Evolutionary conservation across 2,888 invertebrate species (phyloP).

Genomic region (Eilema caniola): DNA sequence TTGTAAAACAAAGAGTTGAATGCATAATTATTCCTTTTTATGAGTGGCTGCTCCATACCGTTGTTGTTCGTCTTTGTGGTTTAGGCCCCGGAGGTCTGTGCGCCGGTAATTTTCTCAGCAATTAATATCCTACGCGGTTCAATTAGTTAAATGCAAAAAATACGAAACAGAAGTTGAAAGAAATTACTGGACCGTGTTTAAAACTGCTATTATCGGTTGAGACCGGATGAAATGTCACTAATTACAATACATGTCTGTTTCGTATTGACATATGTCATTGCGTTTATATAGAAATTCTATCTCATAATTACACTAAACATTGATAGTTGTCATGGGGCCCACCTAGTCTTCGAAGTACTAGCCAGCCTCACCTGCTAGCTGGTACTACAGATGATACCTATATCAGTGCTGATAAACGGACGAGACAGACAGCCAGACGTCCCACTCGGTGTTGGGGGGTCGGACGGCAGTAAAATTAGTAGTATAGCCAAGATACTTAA

Average conservation of each 20-base stretch:
- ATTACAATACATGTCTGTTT: constrained; percentile 63
- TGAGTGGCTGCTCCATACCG: constrained; percentile 61
- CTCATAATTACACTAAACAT: constrained; percentile 19
- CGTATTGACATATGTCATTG: constrained; percentile 71
- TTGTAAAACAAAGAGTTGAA: constrained; percentile 69
- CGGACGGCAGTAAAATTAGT: background rate
- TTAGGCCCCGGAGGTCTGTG: constrained; percentile 71
- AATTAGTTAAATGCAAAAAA: constrained; percentile 81
- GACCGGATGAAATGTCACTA: constrained; percentile 69
- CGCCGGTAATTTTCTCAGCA: constrained; percentile 81
- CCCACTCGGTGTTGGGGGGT: background rate
- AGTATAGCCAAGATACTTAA: too few relatives aligned
- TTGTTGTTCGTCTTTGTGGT: constrained; percentile 71
- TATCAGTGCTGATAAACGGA: too few relatives aligned
- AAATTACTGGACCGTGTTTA: constrained; percentile 70
- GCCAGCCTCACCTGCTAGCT: too few relatives aligned
- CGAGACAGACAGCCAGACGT: background rate
- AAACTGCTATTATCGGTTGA: constrained; percentile 63
- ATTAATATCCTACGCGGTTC: constrained; percentile 78
- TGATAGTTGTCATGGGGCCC: background rate
- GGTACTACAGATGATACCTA: too few relatives aligned
- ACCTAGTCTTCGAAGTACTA: background rate
- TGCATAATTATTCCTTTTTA: constrained; percentile 78
- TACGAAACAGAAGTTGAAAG: constrained; percentile 72
- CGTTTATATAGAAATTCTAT: constrained; percentile 51